Conservation (phyloP, 2,113 vertebrate genomes). For the Ginglymostoma cirratum region DNA sequence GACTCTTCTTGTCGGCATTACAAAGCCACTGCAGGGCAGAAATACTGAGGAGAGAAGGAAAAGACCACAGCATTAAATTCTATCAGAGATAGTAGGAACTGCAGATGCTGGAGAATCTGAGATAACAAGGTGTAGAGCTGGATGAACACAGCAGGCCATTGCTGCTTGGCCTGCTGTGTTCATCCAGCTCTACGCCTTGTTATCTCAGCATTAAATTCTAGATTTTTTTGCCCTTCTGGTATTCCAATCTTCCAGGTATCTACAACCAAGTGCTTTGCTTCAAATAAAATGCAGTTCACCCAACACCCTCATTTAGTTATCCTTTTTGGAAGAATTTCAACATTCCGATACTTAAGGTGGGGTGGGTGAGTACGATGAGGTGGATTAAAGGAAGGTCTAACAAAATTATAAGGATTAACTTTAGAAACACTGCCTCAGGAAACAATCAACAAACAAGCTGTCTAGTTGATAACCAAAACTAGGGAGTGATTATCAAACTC, state of each 20-base stretch:
- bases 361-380: background rate
- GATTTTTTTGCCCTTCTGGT: background rate
- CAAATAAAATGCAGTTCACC: background rate
- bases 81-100: background rate
- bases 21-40: slow-evolving; percentile 97
- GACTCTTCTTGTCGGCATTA: slow-evolving; percentile 83
- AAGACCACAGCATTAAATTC: background rate
- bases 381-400: background rate
- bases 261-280: background rate
- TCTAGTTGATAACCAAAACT: background rate
- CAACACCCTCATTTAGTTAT: background rate
- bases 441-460: background rate
- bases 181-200: too few relatives aligned
- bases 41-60: slow-evolving; percentile 60
- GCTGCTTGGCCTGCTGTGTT: too few relatives aligned
- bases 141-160: too few relatives aligned
- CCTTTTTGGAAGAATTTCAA: background rate
- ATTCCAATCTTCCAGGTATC: background rate
- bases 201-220: background rate
- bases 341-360: background rate
- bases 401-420: background rate
- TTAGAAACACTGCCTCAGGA: background rate
- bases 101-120: too few relatives aligned
- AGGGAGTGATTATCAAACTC: background rate
- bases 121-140: too few relatives aligned